Evolutionary conservation across 2,797 vertebrate genomes (phyloP).

Genomic region (Chaenodraco wilsoni): DNA sequence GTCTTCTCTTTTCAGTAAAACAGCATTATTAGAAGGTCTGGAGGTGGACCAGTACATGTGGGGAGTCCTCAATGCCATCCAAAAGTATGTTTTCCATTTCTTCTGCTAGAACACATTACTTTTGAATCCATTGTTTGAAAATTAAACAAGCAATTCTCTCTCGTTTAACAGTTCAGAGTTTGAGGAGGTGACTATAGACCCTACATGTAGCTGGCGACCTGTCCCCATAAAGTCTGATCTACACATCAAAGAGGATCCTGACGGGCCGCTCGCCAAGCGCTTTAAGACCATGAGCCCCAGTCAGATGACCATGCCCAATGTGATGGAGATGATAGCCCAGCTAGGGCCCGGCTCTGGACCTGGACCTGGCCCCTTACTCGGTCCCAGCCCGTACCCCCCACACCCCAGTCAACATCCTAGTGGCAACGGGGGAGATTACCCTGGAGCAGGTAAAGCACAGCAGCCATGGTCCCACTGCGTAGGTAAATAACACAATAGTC

Average conservation of each 20-base stretch:
- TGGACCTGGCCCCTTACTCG: constrained; percentile 86
- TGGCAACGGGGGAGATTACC: constrained; percentile 89
- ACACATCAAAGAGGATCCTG: constrained; percentile 98
- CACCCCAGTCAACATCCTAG: constrained; percentile 87
- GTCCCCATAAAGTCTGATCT: constrained; percentile 98
- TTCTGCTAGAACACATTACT: neutral
- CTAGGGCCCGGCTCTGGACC: constrained; percentile 91
- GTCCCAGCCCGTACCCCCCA: constrained; percentile 91
- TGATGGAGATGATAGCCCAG: constrained; percentile 99
- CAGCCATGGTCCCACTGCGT: constrained; percentile 15
- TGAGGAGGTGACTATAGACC: constrained; percentile 98
- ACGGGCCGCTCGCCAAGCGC: constrained; percentile 95
- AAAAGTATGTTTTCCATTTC: constrained; percentile 86
- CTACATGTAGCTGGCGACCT: constrained; percentile 97
- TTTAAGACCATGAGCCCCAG: constrained; percentile 99
- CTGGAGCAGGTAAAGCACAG: constrained; percentile 88
- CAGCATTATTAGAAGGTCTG: constrained; percentile 95
- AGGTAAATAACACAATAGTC: constrained; percentile 28
- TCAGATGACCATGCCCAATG: constrained; percentile 99
- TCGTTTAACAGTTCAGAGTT: constrained; percentile 90
- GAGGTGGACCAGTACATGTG: constrained; percentile 99
- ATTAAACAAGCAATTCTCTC: constrained; percentile 1
- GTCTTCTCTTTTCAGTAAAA: constrained; percentile 88
- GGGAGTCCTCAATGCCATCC: constrained; percentile 98
- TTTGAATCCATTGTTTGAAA: neutral